phyloP scores from a whole-genome alignment of 2,888 invertebrate species.

The Drosophila bunnanda region DNA sequence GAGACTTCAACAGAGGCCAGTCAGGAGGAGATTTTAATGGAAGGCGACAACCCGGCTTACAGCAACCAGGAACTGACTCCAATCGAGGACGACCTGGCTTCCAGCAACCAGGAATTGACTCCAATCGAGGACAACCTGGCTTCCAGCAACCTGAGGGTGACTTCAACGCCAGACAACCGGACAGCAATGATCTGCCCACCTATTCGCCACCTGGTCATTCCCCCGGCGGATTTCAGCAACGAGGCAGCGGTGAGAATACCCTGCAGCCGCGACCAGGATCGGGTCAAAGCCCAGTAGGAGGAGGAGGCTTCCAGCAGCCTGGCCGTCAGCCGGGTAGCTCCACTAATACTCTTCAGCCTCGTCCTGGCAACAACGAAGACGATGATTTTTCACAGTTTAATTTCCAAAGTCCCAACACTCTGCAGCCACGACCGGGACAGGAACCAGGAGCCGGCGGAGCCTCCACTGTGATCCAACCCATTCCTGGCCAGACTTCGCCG shows the following conservation, averaged over 20 bases:
- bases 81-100: constrained; percentile 3
- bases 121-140: constrained; percentile 4
- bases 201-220: constrained; percentile 29
- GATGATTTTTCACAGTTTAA: constrained; percentile 32
- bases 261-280: constrained; percentile 44
- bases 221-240: constrained; percentile 11
- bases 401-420: constrained; percentile 34
- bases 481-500: neutral
- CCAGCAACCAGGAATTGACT: constrained; percentile 1
- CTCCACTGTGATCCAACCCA: constrained; percentile 22
- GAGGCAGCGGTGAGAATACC: constrained; percentile 5
- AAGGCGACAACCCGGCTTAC: neutral
- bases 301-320: constrained; percentile 25
- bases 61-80: neutral
- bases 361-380: constrained; percentile 15
- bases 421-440: constrained; percentile 50
- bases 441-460: neutral
- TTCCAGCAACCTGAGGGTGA: constrained; percentile 1
- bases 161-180: neutral
- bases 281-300: neutral
- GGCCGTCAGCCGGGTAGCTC: constrained; percentile 1
- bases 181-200: constrained; percentile 1
- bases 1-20: neutral
- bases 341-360: constrained; percentile 34
- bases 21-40: neutral